Base-by-base conservation (phyloP, 2,113 vertebrate genomes). In the Ciconia maguari region DNA sequence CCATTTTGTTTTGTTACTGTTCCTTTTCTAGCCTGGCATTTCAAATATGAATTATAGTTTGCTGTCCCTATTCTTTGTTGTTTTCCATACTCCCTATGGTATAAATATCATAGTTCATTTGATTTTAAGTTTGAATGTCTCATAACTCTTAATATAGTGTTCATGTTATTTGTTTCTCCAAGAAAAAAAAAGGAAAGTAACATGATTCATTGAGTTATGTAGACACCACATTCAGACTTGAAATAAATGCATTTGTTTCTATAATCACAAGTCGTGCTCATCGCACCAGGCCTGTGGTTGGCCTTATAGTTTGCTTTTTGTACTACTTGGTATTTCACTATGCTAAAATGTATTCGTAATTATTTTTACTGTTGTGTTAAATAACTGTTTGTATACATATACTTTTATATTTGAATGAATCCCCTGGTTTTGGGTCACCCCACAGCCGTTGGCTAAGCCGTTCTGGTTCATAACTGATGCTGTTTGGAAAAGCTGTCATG, bases 381-480 rank as follows among this genome's bases (percentile, higher is more conserved):
- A 74, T 95, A 86, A 69, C 22, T 75, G 19, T 70, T 84, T 2
- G 2, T 48, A 21, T 61, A 29, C 14, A 7, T 26, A 41, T 9
- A 60, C 2, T 71, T 89, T 60, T 61, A 17, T 46, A 66, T 90
- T 90, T 61, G 27, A 61, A 58, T 54, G 1, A 94, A 61, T 72
- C 65, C 57, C 49, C 12, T 80, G 38, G 8, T 29, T 89, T 81
- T 60, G 52, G 46, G 72, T 80, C 75, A 72, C 25, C 41, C 58
- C 10, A 34, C 18, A 91, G 62, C 16, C 0, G 0, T 25, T 89
- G 62, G 25, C 27, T 87, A 15, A 57, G 71, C 8, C 0, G 0
- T 82, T 81, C 41, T 36, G 41, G 29, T 76, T 79, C 16, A 10
- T 84, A 57, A 64, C 14, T 48, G 42, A 30, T 78, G 32, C 72